Percentiles rank a stretch among this genome's conserved stretches.
Conservation (phyloP, 2,113 vertebrate species). For the Trogon surrucura region DNA sequence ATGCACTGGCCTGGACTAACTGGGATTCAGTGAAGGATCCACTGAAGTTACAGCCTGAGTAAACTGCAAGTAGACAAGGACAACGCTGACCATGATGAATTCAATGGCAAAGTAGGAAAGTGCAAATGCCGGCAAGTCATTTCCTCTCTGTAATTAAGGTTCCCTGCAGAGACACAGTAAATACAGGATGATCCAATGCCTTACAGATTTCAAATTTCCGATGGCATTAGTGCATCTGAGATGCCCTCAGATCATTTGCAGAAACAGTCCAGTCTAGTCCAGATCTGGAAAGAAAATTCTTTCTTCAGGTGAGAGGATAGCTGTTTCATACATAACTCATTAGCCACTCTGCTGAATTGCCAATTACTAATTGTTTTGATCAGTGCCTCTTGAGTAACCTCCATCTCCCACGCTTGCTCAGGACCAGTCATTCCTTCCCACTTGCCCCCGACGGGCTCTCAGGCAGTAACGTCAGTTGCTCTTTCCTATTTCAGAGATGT, state of each 20-base stretch:
- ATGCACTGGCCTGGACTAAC: not conserved
- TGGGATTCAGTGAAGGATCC: not conserved
- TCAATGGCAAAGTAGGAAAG: constrained; percentile 38
- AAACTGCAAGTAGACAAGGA: not conserved
- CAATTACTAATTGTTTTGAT: constrained; percentile 31
- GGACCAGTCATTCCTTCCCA: not conserved
- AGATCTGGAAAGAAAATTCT: constrained; percentile 11
- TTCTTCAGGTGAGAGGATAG: not conserved
- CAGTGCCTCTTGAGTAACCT: not conserved
- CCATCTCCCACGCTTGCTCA: not conserved
- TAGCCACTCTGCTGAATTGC: not conserved
- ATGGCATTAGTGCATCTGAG: constrained; percentile 44
- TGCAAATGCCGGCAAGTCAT: constrained; percentile 49
- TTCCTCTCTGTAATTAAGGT: constrained; percentile 66
- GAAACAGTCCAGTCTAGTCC: not conserved
- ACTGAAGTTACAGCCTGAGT: not conserved
- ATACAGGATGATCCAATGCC: constrained; percentile 47
- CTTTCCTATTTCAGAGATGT: not conserved
- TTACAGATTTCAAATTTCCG: constrained; percentile 57
- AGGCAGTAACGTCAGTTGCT: not conserved
- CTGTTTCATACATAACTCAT: not conserved
- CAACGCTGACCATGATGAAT: constrained; percentile 37
- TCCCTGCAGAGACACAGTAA: constrained; percentile 52
- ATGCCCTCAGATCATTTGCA: constrained; percentile 6
- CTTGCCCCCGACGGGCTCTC: not conserved